Evolutionary conservation across 2,113 vertebrate genomes (phyloP), one percentile per base, ranked within the genome.

Genomic region (Urocolius indicus): DNA sequence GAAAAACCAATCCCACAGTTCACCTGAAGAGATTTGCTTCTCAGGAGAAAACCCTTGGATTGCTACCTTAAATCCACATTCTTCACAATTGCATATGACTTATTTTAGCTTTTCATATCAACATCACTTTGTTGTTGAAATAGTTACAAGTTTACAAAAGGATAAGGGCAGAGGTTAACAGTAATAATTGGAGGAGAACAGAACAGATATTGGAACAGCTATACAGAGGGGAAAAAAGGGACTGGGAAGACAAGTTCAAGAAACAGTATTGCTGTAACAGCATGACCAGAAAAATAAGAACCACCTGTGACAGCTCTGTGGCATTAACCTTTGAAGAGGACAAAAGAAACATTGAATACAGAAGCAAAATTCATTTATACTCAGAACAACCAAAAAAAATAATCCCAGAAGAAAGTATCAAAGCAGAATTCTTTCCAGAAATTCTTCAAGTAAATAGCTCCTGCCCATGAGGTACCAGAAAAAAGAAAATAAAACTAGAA

Each of bases 401-500:
- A 95, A 96, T 96, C 96, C 93, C 83, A 75, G 79, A 94, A 96
- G 85, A 95, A 96, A 95, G 68, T 92, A 96, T 95, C 95, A 97
- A 97, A 96, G 93, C 92, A 87, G 82, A 68, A 92, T 87, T 95
- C 93, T 95, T 95, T 93, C 93, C 72, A 94, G 80, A 96, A 94
- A 93, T 94, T 90, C 90, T 96, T 95, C 92, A 94, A 94, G 95
- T 97, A 96, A 97, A 96, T 95, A 95, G 80, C 86, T 89, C 86
- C 93, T 94, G 77, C 80, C 92, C 58, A 38, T 90, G 76, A 46
- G 88, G 94, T 86, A 95, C 43, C 66, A 89, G 81, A 89, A 96
- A 49, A 96, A 96, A 94, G 63, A 95, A 97, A 95, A 93, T 75
- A 96, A 93, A 95, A 91, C 93, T 93, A 95, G 94, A 97, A 96